Percentiles rank a stretch among this genome's conserved stretches.
These are phyloP conservation scores for Carcharodon carcharias DNA, from an alignment of 2,797 vertebrate species.

Conservation along the genomic window DNA sequence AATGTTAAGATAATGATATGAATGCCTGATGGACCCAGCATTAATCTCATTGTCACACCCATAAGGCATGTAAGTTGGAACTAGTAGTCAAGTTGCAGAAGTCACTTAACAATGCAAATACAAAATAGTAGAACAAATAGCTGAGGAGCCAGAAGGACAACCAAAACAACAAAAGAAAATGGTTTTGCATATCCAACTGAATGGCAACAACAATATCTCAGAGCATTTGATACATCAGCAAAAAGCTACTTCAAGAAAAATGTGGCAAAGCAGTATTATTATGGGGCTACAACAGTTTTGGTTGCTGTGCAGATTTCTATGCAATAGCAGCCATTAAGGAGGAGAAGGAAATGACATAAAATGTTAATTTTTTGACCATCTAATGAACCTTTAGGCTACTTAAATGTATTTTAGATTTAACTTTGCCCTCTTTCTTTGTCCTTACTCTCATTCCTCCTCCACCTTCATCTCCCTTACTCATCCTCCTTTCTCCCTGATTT, in stretches of 20 bases:
- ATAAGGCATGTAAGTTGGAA: background rate
- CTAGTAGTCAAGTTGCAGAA: background rate
- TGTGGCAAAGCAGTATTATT: no score
- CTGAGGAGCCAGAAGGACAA: background rate
- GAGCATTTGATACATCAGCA: background rate
- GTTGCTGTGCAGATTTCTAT: background rate
- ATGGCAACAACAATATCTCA: background rate
- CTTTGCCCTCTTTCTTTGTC: background rate
- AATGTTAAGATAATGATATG: background rate
- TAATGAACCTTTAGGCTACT: background rate
- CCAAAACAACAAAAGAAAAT: background rate
- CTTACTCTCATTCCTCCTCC: background rate
- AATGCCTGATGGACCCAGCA: background rate
- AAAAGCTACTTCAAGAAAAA: background rate
- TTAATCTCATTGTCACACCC: background rate
- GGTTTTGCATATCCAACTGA: background rate
- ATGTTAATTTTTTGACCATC: background rate
- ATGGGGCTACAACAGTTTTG: background rate
- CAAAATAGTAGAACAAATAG: background rate
- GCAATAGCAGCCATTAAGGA: background rate
- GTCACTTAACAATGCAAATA: background rate
- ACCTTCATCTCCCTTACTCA: background rate
- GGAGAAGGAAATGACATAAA: background rate
- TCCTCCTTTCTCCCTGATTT: background rate
- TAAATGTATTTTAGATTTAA: background rate